These are phyloP conservation scores for Dromiciops gliroides DNA, from an alignment of 2,113 vertebrate species.

Conservation along the genomic window DNA sequence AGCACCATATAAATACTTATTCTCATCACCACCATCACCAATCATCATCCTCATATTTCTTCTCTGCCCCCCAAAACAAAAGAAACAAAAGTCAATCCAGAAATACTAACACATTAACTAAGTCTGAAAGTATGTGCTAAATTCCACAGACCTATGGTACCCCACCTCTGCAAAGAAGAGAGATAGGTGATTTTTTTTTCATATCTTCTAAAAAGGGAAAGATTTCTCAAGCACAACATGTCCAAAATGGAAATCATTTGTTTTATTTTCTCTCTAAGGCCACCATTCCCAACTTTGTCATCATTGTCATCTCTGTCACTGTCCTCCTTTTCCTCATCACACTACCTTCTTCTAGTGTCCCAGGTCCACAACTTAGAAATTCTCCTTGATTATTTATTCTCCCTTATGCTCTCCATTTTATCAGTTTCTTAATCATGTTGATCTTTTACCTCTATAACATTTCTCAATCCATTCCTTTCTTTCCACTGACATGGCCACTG, in stretches of 20 bases:
- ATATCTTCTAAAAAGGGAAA: background rate
- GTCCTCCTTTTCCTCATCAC: background rate
- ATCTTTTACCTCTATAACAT: conserved; percentile 40
- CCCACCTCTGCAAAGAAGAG: background rate
- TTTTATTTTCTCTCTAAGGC: background rate
- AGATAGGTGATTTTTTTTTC: background rate
- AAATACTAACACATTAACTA: background rate
- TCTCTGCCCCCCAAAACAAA: no score
- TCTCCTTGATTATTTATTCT: background rate
- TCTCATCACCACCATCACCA: background rate
- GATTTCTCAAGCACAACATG: background rate
- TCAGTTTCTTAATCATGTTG: background rate
- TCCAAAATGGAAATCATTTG: background rate
- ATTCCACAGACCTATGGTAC: background rate
- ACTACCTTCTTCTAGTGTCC: background rate
- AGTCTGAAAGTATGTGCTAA: background rate
- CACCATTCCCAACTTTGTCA: background rate
- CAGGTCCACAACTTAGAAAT: background rate
- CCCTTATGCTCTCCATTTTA: conserved; percentile 21
- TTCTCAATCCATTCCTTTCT: conserved; percentile 17
- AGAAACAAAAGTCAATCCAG: background rate
- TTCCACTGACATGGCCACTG: background rate
- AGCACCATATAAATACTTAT: background rate
- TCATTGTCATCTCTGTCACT: background rate
- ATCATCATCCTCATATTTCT: background rate